phyloP scores from a whole-genome alignment of 2,888 invertebrate species.

The Melanostoma mellinum region DNA sequence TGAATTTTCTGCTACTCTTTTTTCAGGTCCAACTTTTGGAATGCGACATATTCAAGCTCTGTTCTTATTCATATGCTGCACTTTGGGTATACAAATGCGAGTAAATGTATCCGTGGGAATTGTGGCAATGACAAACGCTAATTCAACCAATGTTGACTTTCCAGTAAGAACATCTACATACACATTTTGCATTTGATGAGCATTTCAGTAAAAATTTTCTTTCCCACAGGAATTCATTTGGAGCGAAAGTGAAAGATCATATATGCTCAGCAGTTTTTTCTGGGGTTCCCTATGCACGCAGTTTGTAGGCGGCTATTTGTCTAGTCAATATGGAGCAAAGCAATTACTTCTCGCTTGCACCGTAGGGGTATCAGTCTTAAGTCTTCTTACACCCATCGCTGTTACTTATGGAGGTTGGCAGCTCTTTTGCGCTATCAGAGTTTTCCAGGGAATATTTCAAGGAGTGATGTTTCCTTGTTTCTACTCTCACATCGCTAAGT shows the following conservation, averaged over 20 bases:
- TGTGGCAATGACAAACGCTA: slow-evolving; percentile 86
- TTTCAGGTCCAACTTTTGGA: slow-evolving; percentile 81
- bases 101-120: slow-evolving; percentile 87
- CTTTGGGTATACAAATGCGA: slow-evolving; percentile 85
- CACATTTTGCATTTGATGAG: background rate
- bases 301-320: slow-evolving; percentile 86
- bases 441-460: slow-evolving; percentile 86
- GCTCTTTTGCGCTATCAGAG: slow-evolving; percentile 83
- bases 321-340: slow-evolving; percentile 87
- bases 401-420: slow-evolving; percentile 85
- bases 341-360: slow-evolving; percentile 84
- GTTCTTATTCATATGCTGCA: slow-evolving; percentile 81
- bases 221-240: slow-evolving; percentile 83
- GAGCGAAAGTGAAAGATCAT: slow-evolving; percentile 83
- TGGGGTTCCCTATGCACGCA: slow-evolving; percentile 85
- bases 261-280: slow-evolving; percentile 85
- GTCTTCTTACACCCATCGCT: slow-evolving; percentile 85
- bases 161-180: slow-evolving; percentile 77
- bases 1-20: background rate
- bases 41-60: slow-evolving; percentile 85
- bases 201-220: background rate
- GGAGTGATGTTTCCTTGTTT: slow-evolving; percentile 86
- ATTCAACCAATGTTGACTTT: slow-evolving; percentile 81
- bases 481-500: slow-evolving; percentile 85
- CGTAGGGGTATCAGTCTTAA: slow-evolving; percentile 84